Conservation (phyloP, 1,140 invertebrate species). For the Dendroctonus valens region DNA sequence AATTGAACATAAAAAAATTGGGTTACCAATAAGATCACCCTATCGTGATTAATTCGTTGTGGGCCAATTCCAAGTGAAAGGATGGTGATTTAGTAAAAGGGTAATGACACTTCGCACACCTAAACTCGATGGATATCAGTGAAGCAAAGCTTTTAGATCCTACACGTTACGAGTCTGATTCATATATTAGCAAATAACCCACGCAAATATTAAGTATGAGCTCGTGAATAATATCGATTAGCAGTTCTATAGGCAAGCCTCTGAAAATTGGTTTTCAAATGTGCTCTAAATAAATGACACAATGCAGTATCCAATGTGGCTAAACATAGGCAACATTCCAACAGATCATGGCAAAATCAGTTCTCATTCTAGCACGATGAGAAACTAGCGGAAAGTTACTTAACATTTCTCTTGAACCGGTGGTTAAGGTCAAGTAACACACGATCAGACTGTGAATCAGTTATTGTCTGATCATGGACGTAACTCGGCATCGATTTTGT, state of each 20-base stretch:
- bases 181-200: neutral
- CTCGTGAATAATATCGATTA: no score
- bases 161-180: neutral
- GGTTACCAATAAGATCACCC: slow-evolving; percentile 9
- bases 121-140: neutral
- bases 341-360: no score
- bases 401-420: neutral
- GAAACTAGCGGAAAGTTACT: neutral
- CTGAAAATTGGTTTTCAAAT: no score
- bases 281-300: no score
- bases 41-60: slow-evolving; percentile 12
- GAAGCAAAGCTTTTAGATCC: neutral
- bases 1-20: neutral
- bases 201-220: no score
- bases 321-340: no score
- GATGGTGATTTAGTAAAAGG: slow-evolving; percentile 12
- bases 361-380: no score
- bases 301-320: no score
- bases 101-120: slow-evolving; percentile 10
- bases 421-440: neutral
- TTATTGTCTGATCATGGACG: neutral
- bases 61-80: slow-evolving; percentile 10
- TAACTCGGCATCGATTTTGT: neutral
- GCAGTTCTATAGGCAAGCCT: no score
- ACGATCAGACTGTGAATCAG: neutral